phyloP scores from a whole-genome alignment of 2,113 vertebrate genomes.

The Trichechus manatus region DNA sequence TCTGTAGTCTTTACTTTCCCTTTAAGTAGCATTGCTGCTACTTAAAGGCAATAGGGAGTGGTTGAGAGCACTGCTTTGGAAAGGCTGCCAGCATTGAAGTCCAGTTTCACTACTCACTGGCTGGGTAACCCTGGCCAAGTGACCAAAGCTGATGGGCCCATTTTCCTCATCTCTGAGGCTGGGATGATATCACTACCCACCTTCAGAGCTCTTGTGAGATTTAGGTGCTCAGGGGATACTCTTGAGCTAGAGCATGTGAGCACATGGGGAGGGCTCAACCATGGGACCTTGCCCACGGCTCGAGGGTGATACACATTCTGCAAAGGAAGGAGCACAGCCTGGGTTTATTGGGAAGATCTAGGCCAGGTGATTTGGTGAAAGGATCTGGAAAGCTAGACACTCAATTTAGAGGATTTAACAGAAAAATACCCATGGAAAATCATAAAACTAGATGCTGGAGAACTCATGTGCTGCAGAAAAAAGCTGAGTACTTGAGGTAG shows the following conservation, averaged over 20 bases:
- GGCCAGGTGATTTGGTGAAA: background rate
- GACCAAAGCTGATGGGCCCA: background rate
- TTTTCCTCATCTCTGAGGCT: background rate
- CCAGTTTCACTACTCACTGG: background rate
- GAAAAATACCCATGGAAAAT: background rate
- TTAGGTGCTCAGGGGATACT: background rate
- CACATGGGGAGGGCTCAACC: rapidly evolving
- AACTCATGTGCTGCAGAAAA: background rate
- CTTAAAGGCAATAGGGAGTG: background rate
- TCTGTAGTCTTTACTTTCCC: background rate
- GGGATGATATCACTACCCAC: background rate
- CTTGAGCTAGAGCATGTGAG: rapidly evolving
- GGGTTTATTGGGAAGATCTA: background rate
- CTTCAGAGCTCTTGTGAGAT: background rate
- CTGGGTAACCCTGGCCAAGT: background rate
- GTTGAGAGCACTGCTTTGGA: background rate
- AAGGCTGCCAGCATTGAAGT: background rate
- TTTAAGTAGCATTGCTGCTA: background rate
- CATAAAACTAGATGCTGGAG: background rate
- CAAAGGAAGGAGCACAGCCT: rapidly evolving
- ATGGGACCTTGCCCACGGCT: background rate
- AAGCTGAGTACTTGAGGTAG: rapidly evolving
- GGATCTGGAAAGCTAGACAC: background rate
- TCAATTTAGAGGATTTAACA: background rate
- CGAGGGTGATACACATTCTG: background rate